phyloP scores from a whole-genome alignment of 2,797 vertebrate genomes.

The Merluccius polli region DNA sequence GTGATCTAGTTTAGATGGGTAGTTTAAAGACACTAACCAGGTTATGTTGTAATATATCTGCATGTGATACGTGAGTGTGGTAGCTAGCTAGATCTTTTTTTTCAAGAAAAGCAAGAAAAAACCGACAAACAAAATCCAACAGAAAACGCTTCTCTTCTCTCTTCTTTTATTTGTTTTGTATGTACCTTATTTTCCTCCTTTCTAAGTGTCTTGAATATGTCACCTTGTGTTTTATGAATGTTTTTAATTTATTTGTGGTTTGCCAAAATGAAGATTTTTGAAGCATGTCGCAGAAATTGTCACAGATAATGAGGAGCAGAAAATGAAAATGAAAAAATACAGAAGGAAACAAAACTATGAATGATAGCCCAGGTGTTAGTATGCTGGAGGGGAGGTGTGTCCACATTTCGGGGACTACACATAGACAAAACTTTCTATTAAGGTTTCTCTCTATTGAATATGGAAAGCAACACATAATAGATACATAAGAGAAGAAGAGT shows the following conservation, averaged over 20 bases:
- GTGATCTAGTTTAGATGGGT: constrained; percentile 82
- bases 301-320: constrained; percentile 62
- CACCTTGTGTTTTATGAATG: constrained; percentile 74
- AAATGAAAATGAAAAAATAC: constrained; percentile 61
- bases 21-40: constrained; percentile 81
- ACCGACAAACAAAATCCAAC: constrained; percentile 50
- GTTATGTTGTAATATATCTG: constrained; percentile 84
- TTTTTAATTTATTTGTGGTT: constrained; percentile 82
- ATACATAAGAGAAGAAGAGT: background rate
- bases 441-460: background rate
- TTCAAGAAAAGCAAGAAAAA: constrained; percentile 71
- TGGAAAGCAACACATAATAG: constrained; percentile 1
- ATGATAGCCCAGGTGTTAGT: constrained; percentile 64
- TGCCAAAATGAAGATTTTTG: constrained; percentile 76
- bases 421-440: constrained; percentile 39
- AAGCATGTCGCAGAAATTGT: constrained; percentile 75
- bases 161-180: constrained; percentile 57
- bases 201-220: constrained; percentile 69
- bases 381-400: constrained; percentile 53
- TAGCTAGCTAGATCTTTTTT: constrained; percentile 77
- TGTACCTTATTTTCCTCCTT: constrained; percentile 58
- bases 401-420: constrained; percentile 36
- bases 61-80: constrained; percentile 84
- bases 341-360: constrained; percentile 33
- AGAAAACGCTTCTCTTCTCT: constrained; percentile 67